Percentiles rank a stretch among this genome's conserved stretches.
These are phyloP conservation scores for Cathartes aura DNA, from an alignment of 2,113 vertebrate species.

Conservation along the genomic window DNA sequence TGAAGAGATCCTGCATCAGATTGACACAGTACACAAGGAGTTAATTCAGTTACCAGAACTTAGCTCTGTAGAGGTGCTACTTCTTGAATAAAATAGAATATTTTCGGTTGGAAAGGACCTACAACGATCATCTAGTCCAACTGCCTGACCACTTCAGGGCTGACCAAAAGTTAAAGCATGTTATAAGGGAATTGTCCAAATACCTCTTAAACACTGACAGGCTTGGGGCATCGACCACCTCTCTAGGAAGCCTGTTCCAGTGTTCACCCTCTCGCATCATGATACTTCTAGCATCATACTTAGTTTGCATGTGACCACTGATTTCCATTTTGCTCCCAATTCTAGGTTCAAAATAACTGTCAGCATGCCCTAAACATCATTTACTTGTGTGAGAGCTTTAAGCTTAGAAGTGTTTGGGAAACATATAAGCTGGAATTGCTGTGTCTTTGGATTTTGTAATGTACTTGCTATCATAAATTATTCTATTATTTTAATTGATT, in stretches of 20 bases:
- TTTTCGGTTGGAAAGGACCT: background rate
- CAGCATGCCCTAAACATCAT: background rate
- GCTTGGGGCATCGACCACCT: accelerated
- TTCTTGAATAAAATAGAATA: background rate
- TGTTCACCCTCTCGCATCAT: background rate
- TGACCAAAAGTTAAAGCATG: background rate
- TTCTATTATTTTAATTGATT: background rate
- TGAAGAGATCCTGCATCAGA: background rate
- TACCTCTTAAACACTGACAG: background rate
- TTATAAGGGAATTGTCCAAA: background rate
- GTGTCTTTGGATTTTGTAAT: background rate
- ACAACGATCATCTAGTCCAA: background rate
- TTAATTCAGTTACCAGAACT: background rate
- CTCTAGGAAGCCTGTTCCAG: background rate
- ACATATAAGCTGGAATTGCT: background rate
- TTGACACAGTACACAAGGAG: background rate
- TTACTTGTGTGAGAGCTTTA: background rate
- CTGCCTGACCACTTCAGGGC: background rate
- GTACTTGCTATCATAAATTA: background rate
- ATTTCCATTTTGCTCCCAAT: background rate
- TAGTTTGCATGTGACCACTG: background rate
- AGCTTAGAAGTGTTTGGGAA: background rate
- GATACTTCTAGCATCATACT: background rate
- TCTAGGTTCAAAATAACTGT: background rate
- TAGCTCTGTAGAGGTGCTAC: background rate